Evolutionary conservation across 2,113 vertebrate genomes (phyloP).

Genomic region (Thamnophis sirtalis): DNA sequence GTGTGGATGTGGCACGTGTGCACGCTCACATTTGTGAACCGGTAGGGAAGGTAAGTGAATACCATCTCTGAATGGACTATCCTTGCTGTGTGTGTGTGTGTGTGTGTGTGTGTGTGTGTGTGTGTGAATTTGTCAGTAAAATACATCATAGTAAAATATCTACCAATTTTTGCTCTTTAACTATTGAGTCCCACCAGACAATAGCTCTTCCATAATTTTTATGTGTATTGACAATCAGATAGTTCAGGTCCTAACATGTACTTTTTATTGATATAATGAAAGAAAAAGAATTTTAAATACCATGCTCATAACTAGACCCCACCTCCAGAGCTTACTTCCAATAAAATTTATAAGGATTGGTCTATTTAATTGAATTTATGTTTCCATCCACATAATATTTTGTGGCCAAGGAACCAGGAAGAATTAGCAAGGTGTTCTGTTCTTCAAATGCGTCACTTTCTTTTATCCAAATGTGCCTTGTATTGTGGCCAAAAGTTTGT

Average conservation of each 20-base stretch:
- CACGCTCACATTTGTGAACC: too few species aligned
- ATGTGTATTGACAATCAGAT: background rate
- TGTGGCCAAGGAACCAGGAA: background rate
- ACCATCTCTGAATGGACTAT: too few species aligned
- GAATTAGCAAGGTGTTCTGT: background rate
- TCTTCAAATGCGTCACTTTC: background rate
- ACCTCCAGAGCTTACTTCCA: background rate
- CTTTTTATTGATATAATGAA: background rate
- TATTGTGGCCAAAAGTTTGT: background rate
- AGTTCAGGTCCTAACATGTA: background rate
- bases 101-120: too few species aligned
- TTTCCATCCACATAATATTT: background rate
- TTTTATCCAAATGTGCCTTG: background rate
- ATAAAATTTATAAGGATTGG: background rate
- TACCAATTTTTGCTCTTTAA: background rate
- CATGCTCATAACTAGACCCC: background rate
- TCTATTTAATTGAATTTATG: background rate
- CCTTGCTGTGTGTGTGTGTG: too few species aligned
- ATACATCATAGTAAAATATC: background rate
- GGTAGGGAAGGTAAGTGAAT: too few species aligned
- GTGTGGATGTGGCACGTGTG: too few species aligned
- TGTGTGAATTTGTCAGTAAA: slow-evolving; percentile 3
- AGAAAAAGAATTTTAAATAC: background rate
- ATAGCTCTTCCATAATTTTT: slow-evolving; percentile 7
- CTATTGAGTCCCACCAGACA: background rate